Base-by-base conservation (phyloP, 1,140 invertebrate species). In the Lepidurus arcticus region DNA sequence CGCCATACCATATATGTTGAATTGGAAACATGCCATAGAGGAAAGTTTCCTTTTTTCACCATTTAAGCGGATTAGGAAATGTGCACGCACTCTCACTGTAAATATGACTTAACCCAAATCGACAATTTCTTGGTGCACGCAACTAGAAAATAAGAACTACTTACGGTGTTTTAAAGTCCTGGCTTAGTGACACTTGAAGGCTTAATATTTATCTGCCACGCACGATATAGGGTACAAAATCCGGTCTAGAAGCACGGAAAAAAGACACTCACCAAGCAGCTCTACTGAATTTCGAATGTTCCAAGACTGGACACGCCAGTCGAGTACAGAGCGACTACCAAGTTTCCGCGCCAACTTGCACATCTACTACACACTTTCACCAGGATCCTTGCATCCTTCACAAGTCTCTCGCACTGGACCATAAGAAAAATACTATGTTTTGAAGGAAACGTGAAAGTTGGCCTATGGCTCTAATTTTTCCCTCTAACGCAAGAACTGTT, bases 291-390 rank as follows among this genome's bases (percentile, higher is more conserved):
- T 65, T 65, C 10, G 53, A 65, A 65, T 65, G 53, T n/a, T 34
- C 34, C 16, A 16, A 21, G 8, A 65, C 8, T 65, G 53, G 53
- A 65, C 53, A 65, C 34, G 34, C 34, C 34, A 34, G 34, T 34
- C 34, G 47, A 65, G 47, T 65, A 16, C 16, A 21, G 53, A 65
- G n/a, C 53, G 7, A 65, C 53, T 65, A 34, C 53, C 16, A 65
- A 16, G 16, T n/a, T 65, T 65, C 53, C 53, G n/a, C 53, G 53
- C 13, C 53, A 65, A 21, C 53, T 65, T 65, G 7, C 53, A 65
- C 53, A 65, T 65, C 53, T 65, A 34, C 34, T 34, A 65, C 53
- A 65, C 53, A 65, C 53, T 65, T 65, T 65, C 53, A 65, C 53
- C 53, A 65, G 53, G 53, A 65, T 65, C 53, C 53, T 65, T 65